Percentiles rank a stretch among this genome's conserved stretches.
phyloP scores from a whole-genome alignment of 2,113 vertebrate genomes.

The Myotis yumanensis region DNA sequence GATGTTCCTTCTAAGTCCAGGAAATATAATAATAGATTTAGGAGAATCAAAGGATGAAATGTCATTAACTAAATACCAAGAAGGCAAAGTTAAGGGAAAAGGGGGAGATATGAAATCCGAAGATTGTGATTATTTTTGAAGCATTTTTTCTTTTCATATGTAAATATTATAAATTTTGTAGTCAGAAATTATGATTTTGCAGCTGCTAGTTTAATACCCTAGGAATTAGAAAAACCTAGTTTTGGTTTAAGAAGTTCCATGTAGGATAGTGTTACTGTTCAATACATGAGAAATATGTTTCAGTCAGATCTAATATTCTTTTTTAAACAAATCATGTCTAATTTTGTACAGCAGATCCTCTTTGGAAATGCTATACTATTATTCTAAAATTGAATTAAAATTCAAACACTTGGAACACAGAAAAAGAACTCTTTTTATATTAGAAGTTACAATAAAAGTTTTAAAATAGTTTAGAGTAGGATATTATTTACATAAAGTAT shows the following conservation, averaged over 20 bases:
- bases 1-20: neutral
- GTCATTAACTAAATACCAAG: neutral
- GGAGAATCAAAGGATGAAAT: neutral
- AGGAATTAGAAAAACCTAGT: conserved; percentile 48
- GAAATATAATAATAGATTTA: neutral
- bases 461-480: neutral
- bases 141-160: neutral
- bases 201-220: conserved; percentile 40
- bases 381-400: conserved; percentile 63
- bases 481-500: conserved; percentile 1
- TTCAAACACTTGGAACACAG: neutral
- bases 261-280: neutral
- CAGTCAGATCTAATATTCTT: neutral
- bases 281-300: conserved; percentile 40
- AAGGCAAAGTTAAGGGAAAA: neutral
- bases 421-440: conserved; percentile 20
- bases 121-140: neutral
- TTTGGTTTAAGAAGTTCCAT: conserved; percentile 57
- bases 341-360: neutral
- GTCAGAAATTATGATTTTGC: neutral
- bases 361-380: neutral
- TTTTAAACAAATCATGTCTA: conserved; percentile 30
- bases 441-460: conserved; percentile 27
- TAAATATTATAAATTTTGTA: neutral
- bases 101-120: neutral